A percentile compares a stretch with the other conserved stretches of the same genome.
These are phyloP conservation scores for Allygus modestus DNA, from an alignment of 2,888 invertebrate species.

Conservation along the genomic window DNA sequence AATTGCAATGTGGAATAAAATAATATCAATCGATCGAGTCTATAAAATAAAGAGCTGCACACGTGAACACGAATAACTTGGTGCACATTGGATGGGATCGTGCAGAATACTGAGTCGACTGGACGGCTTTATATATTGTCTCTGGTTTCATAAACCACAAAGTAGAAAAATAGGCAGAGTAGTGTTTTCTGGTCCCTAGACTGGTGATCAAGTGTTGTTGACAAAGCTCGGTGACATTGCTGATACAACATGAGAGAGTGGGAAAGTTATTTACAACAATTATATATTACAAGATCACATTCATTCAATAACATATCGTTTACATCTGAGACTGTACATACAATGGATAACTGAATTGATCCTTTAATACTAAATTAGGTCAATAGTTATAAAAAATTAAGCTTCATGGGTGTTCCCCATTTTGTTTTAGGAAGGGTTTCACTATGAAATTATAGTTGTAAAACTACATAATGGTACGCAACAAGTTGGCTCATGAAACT, in stretches of 20 bases:
- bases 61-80: background rate
- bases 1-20: conserved; percentile 28
- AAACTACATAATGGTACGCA: too few species aligned
- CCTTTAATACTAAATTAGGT: too few species aligned
- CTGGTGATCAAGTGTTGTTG: background rate
- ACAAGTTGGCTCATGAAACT: too few species aligned
- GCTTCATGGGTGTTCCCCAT: too few species aligned
- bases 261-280: background rate
- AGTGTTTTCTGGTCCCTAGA: background rate
- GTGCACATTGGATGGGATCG: conserved; percentile 33
- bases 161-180: conserved; percentile 22
- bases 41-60: conserved; percentile 27
- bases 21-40: conserved; percentile 38
- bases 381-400: too few species aligned
- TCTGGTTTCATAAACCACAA: conserved; percentile 57
- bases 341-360: too few species aligned
- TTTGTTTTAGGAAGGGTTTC: too few species aligned
- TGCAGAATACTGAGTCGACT: conserved; percentile 50
- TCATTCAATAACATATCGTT: too few species aligned
- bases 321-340: too few species aligned
- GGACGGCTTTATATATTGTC: conserved; percentile 57
- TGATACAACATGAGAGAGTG: background rate
- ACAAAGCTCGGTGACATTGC: background rate
- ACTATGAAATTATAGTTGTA: too few species aligned
- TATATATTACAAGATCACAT: background rate